Evolutionary conservation across 2,888 invertebrate genomes (phyloP).

Genomic region (Euplexia lucipara): DNA sequence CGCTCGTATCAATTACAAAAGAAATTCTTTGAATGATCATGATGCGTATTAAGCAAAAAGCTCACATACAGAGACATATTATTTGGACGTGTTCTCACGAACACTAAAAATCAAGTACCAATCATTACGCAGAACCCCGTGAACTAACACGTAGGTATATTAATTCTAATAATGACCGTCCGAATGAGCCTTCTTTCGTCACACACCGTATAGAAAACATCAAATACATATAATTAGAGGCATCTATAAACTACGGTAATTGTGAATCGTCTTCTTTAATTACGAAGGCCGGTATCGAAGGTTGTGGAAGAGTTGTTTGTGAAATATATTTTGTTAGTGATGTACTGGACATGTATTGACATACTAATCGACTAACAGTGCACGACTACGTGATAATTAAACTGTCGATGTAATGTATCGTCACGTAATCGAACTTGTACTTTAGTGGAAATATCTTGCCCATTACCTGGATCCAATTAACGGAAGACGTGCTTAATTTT

Average conservation of each 20-base stretch:
- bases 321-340: conserved; percentile 62
- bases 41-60: conserved; percentile 79
- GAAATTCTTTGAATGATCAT: conserved; percentile 73
- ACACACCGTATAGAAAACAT: conserved; percentile 89
- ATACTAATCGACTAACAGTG: conserved; percentile 54
- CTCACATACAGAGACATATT: conserved; percentile 82
- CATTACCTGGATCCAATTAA: conserved; percentile 27
- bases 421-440: conserved; percentile 39
- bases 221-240: conserved; percentile 90
- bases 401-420: conserved; percentile 51
- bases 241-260: conserved; percentile 90
- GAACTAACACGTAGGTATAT: conserved; percentile 90
- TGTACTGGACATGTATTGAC: conserved; percentile 62
- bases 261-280: conserved; percentile 89
- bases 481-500: conserved; percentile 8
- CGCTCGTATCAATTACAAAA: conserved; percentile 79
- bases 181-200: conserved; percentile 88
- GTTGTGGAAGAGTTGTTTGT: conserved; percentile 69
- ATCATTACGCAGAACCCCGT: conserved; percentile 87
- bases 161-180: conserved; percentile 89
- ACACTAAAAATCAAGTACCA: conserved; percentile 84
- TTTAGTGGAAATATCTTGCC: conserved; percentile 34
- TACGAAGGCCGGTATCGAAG: conserved; percentile 85
- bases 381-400: conserved; percentile 56
- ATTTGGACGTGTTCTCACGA: conserved; percentile 87